Evolutionary conservation across 2,888 invertebrate genomes (phyloP), one percentile per base, ranked within the genome.

Genomic region (Diaprepes abbreviatus): DNA sequence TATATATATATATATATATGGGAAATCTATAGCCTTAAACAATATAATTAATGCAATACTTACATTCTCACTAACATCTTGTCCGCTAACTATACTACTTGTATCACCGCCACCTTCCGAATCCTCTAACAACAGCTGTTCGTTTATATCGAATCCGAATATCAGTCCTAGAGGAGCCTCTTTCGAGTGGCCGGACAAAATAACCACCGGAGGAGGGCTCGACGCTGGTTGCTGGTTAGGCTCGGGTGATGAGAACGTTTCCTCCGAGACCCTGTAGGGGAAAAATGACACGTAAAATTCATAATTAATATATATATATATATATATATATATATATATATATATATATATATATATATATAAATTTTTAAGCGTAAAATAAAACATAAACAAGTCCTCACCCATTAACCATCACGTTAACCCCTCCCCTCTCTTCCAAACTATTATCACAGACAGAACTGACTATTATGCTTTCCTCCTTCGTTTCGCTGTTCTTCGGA

Each of bases 71-170:
- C 66, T 70, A 70, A 65, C 24, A 45, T 60, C 48, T 60, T 59
- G 70, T 52, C 45, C 64, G 65, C 58, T 64, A 55, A 54, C 50
- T 40, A 70, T 38, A 38, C 12, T 38, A n/a, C 45, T 59, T 21
- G 43, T 54, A 4, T 48, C 63, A 14, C 40, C 60, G 7, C 59
- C 54, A n/a, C 66, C 66, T 14, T 57, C 59, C 6, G 54, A 73
- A 66, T 82, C 82, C 54, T 82, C 82, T n/a, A 86, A 85, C 77
- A 92, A 84, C 78, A 93, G 86, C 81, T 91, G 90, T 83, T 92
- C 91, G 84, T 93, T 92, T 70, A 93, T 86, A 80, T 92, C 93
- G 84, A 93, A 93, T 10, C 93, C 93, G 83, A 95, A 95, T 35
- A 93, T 93, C 66, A 94, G 88, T 78, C 90, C 91, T 79, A 88